Evolutionary conservation across 2,888 invertebrate genomes (phyloP).

Genomic region (Cheiracanthium punctorium): DNA sequence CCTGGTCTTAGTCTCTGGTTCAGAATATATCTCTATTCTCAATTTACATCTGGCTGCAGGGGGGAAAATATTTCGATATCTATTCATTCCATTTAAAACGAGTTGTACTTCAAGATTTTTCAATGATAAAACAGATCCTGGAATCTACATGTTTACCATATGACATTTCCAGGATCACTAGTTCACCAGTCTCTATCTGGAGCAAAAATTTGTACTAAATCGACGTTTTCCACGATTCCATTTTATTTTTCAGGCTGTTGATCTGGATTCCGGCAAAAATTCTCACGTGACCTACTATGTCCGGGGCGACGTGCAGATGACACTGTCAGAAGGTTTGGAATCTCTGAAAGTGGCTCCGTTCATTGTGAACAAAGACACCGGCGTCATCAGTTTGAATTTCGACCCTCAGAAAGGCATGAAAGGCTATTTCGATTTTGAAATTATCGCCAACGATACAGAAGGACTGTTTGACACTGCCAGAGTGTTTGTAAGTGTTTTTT

Average conservation of each 20-base stretch:
- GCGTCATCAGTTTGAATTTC: constrained; percentile 90
- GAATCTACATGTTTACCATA: too few relatives aligned
- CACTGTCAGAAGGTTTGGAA: constrained; percentile 79
- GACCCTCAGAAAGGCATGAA: constrained; percentile 98
- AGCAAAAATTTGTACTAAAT: too few relatives aligned
- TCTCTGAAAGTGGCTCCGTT: constrained; percentile 88
- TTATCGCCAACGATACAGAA: constrained; percentile 88
- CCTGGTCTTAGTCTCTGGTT: too few relatives aligned
- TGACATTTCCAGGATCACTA: too few relatives aligned
- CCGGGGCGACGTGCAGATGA: constrained; percentile 78
- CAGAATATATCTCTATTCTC: too few relatives aligned
- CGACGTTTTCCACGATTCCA: too few relatives aligned
- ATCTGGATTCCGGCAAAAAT: constrained; percentile 75
- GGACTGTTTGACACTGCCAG: constrained; percentile 88
- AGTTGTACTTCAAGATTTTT: too few relatives aligned
- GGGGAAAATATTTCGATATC: too few relatives aligned
- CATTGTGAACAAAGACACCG: constrained; percentile 86
- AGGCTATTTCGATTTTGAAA: constrained; percentile 95
- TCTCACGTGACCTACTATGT: constrained; percentile 76
- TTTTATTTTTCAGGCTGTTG: constrained; percentile 75
- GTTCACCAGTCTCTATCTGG: too few relatives aligned
- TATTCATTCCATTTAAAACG: too few relatives aligned
- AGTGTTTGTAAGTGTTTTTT: constrained; percentile 81
- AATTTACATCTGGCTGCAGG: too few relatives aligned
- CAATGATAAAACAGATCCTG: too few relatives aligned